Base-by-base conservation (phyloP, 2,797 vertebrate genomes). In the Tragelaphus eurycerus region DNA sequence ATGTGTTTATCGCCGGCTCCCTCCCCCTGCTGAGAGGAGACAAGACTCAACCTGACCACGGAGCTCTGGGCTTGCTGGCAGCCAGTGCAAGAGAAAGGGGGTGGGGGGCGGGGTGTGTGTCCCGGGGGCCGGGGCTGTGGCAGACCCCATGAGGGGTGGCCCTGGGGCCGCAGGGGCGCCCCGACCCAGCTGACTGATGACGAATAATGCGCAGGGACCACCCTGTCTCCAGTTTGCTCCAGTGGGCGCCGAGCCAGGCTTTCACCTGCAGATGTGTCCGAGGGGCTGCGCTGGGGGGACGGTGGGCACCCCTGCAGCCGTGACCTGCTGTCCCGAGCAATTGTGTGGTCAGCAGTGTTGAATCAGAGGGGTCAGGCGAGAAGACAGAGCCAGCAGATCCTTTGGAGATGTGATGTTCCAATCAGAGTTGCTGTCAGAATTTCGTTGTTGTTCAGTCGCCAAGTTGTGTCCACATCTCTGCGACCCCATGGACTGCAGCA, bases 21-120 rank as follows among this genome's bases (percentile, higher is more conserved):
- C 92, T 93, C n/a, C 95, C 97, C 84, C 86, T 97, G 97, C 90
- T 64, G 90, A 85, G 9, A 43, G 85, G 96, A 81, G 97, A 91
- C 97, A 98, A 98, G 98, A 97, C 98, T 10, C n/a, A 93, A 96
- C 98, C 95, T 98, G 98, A 98, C 97, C 98, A 86, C 85, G 83
- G 87, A 97, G 96, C 96, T 98, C 98, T 98, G 98, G 81, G 98
- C 98, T 98, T 97, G 98, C 98, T 98, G 98, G 95, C 93, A 97
- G 95, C 96, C 67, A 60, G 85, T 59, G 15, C n/a, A 7, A 78
- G 95, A 98, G 97, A 98, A 98, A 97, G 97, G 97, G 64, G 89
- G 96, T 82, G 89, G 84, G 90, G 29, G 82, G 95, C 96, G 97
- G 97, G 97, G 95, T 94, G 96, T 48, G 82, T 67, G 96, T 95